These are phyloP conservation scores for Ornithoptera priamus DNA, from an alignment of 2,888 invertebrate species.

Conservation along the genomic window DNA sequence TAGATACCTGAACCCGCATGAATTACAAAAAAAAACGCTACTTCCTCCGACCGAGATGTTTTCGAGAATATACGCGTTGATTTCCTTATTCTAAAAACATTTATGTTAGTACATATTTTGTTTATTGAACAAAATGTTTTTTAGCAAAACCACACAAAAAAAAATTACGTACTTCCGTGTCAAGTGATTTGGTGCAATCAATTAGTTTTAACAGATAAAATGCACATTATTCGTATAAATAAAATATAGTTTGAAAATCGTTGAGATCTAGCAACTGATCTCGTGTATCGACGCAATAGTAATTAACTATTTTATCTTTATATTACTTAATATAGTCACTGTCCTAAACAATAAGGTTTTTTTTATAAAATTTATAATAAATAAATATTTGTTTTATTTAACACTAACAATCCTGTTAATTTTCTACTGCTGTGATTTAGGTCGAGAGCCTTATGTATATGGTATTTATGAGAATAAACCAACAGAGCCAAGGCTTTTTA, in stretches of 20 bases:
- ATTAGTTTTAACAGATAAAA: not conserved
- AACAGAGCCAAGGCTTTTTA: no score
- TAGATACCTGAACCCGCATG: not conserved
- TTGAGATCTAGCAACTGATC: no score
- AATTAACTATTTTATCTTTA: not conserved
- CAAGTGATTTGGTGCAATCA: not conserved
- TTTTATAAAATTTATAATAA: slow-evolving; percentile 26
- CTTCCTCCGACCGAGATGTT: not conserved
- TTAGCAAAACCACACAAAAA: not conserved
- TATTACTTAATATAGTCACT: not conserved
- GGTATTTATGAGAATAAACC: no score
- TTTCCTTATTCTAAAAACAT: not conserved
- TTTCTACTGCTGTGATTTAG: not conserved
- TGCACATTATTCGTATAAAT: not conserved
- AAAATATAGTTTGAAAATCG: not conserved
- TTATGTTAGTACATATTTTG: no score
- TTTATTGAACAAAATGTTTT: no score
- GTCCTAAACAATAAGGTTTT: slow-evolving; percentile 11
- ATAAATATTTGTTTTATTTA: slow-evolving; percentile 15
- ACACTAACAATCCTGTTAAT: not conserved
- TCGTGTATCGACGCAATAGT: not conserved
- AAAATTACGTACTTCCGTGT: not conserved
- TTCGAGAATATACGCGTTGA: not conserved
- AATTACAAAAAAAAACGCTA: not conserved
- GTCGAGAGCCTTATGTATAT: no score